Evolutionary conservation across 2,113 vertebrate species (phyloP), one percentile per base, ranked within the genome.

Genomic region (Mustela nigripes): DNA sequence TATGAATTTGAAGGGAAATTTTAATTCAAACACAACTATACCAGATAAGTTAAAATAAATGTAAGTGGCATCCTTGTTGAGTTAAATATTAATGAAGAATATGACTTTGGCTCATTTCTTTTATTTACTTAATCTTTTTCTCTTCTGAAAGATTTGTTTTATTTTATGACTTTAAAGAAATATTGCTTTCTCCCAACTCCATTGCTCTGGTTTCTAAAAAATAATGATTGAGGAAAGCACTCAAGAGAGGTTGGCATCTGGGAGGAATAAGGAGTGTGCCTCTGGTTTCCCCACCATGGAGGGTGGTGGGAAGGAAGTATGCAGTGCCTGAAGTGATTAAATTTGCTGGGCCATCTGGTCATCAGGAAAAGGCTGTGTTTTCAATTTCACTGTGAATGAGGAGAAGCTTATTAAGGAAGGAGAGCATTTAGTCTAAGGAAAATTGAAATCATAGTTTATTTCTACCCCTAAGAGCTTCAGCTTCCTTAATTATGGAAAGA

Each of bases 291-390:
- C 69, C 31, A 28, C 87, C 28, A 0, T 58, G 31, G 65, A 90
- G 45, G 33, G n/a, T 21, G 9, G 80, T 65, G 45, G 74, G 80
- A 78, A 98, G 97, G 92, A 96, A 97, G 71, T 91, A 80, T 85
- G 56, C 80, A 80, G 69, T 31, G 83, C 89, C 94, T 98, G 83
- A 92, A 97, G 94, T 95, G 97, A 90, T 97, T 98, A 94, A 36
- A 87, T 95, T 93, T 95, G 31, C 92, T 81, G 65, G 96, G 89
- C 98, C 97, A 97, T 96, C 97, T 98, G 97, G 97, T 96, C 97
- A 96, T 96, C 94, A 93, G 92, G 80, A 94, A 98, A 94, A 96
- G 53, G 58, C 95, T 97, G 80, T 88, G 97, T 97, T 97, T 98
- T 90, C 95, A 92, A 88, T 97, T 98, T 98, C 94, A 95, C 80